Base-by-base conservation (phyloP, 2,797 vertebrate genomes). In the Glyptemys insculpta region DNA sequence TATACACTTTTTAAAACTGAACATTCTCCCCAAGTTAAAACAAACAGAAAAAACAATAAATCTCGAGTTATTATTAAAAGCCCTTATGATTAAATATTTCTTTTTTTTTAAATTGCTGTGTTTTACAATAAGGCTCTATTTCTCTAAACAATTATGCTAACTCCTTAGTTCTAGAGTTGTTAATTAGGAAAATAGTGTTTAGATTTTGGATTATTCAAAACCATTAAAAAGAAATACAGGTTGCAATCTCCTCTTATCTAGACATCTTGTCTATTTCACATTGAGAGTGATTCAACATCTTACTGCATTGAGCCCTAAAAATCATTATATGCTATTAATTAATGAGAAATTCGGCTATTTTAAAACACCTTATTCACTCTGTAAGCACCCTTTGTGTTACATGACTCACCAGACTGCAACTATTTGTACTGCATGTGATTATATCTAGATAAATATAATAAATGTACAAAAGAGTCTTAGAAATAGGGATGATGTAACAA, bases 1-100 rank as follows among this genome's bases (percentile, higher is more conserved):
- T n/a, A 84, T 53, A 1, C 12, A 47, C 41, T 9, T 57, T 82
- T 87, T 94, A 95, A 6, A 68, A 87, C 81, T 89, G 88, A n/a
- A 88, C 91, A 37, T 41, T 72, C 81, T 81, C 86, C 84, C 41
- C 37, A 87, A 54, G 72, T 3, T 78, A 49, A 82, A 72, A 91
- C 74, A 59, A 25, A 44, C 37, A 25, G 37, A 37, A 41, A 29
- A 80, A 80, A 92, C 1, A 83, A 87, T 18, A 8, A 49, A 65
- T 16, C 21, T 86, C 54, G 2, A 95, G 83, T 59, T 81, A n/a
- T 21, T n/a, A 92, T 94, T 86, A 97, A 95, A 96, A 96, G 57
- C 2, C 56, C 84, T 95, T 1, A 85, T 27, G 29, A 76, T 0
- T 0, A 79, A 94, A 76, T 4, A 1, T 83, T 87, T 85, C 1